Evolutionary conservation across 2,113 vertebrate species (phyloP).

Genomic region (Amphiprion ocellaris): DNA sequence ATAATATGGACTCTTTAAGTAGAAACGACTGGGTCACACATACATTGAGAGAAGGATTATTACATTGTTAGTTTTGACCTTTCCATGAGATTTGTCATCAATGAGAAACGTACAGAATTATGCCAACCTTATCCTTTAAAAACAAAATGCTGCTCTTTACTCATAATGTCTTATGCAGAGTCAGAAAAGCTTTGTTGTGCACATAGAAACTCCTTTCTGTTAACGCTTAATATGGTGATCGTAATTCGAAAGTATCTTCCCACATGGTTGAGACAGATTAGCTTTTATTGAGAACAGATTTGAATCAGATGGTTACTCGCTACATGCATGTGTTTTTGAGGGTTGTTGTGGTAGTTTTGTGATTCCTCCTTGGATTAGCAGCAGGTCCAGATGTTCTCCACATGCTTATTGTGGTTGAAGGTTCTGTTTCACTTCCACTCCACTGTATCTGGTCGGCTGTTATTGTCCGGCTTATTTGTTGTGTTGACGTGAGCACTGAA

Average conservation of each 20-base stretch:
- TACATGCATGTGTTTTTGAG: neutral
- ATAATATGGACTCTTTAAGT: no score
- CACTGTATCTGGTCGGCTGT: neutral
- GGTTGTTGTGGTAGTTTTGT: constrained; percentile 16
- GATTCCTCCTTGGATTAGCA: neutral
- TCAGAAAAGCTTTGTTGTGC: neutral
- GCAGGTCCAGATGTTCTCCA: neutral
- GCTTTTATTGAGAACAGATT: neutral
- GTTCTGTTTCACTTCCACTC: neutral
- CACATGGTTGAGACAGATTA: neutral
- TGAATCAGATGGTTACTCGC: neutral
- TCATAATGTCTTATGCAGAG: neutral
- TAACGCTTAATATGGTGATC: neutral
- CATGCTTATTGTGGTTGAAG: neutral
- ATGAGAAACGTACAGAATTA: neutral
- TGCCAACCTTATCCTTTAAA: neutral
- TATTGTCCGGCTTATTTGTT: constrained; percentile 19
- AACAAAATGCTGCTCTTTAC: constrained; percentile 10
- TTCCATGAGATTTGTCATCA: neutral
- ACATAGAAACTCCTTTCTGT: neutral
- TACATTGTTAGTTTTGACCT: no score
- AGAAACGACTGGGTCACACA: no score
- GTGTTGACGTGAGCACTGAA: neutral
- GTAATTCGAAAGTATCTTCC: neutral
- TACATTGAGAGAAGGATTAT: no score